Conservation (phyloP, 2,888 invertebrate genomes). For the Rhaphigaster nebulosa region DNA sequence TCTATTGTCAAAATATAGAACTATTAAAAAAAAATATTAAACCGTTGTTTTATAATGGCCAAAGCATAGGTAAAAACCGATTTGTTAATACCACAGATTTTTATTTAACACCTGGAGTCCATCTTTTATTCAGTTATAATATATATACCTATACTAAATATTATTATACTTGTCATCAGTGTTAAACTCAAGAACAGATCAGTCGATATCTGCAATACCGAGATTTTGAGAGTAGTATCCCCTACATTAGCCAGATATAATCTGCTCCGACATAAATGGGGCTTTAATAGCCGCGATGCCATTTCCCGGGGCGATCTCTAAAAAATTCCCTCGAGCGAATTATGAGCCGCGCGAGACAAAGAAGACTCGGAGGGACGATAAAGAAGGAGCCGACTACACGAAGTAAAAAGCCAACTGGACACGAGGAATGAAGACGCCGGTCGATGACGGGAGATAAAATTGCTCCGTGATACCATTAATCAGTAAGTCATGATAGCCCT, state of each 20-base stretch:
- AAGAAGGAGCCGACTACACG: conserved; percentile 17
- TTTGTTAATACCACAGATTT: too few relatives aligned
- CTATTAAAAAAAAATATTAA: too few relatives aligned
- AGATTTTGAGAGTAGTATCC: neutral
- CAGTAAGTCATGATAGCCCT: conserved; percentile 27
- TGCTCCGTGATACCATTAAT: conserved; percentile 40
- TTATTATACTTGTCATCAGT: too few relatives aligned
- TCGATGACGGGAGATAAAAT: neutral
- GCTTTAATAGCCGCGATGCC: neutral
- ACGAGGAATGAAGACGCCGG: conserved; percentile 31
- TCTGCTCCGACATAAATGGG: neutral
- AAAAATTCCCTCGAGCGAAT: conserved; percentile 15
- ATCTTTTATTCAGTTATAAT: too few relatives aligned
- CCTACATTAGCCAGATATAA: neutral
- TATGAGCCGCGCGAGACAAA: conserved; percentile 4
- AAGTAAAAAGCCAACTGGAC: conserved; percentile 27
- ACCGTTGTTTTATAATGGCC: too few relatives aligned
- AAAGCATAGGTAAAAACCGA: too few relatives aligned
- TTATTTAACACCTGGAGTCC: too few relatives aligned
- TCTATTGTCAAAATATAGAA: too few relatives aligned
- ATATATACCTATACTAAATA: too few relatives aligned
- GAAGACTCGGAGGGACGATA: neutral
- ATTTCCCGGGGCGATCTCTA: conserved; percentile 15
- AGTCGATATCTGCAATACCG: too few relatives aligned
- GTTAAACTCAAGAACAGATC: too few relatives aligned